Percentiles rank a stretch among this genome's conserved stretches.
These are phyloP conservation scores for Maniola jurtina DNA, from an alignment of 1,140 invertebrate species.

Conservation along the genomic window DNA sequence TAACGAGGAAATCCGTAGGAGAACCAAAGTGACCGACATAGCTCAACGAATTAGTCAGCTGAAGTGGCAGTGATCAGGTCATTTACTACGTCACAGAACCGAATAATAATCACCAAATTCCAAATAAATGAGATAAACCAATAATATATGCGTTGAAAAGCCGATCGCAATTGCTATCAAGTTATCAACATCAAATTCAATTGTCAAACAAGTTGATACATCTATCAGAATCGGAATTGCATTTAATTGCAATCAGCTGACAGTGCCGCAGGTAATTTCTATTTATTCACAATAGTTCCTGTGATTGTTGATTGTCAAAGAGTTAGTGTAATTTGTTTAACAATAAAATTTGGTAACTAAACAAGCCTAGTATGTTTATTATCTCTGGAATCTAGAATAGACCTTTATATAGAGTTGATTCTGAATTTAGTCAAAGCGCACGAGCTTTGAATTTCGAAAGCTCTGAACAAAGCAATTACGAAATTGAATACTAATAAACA, in stretches of 20 bases:
- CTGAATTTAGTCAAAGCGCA: neutral
- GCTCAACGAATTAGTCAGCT: too few species aligned
- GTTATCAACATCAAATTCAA: slow-evolving; percentile 2
- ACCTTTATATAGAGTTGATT: neutral
- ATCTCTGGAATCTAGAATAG: neutral
- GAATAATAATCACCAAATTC: too few species aligned
- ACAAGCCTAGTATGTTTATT: neutral
- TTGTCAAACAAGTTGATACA: slow-evolving; percentile 1
- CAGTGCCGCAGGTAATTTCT: slow-evolving; percentile 15
- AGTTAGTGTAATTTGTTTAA: slow-evolving; percentile 2
- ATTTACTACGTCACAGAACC: too few species aligned
- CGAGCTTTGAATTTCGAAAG: slow-evolving; percentile 1
- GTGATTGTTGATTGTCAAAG: slow-evolving; percentile 3
- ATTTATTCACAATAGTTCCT: neutral
- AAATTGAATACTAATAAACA: slow-evolving; percentile 2
- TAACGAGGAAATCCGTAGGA: too few species aligned
- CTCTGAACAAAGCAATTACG: neutral
- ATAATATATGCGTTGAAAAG: neutral
- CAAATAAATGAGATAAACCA: neutral
- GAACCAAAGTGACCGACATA: too few species aligned
- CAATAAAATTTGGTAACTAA: slow-evolving; percentile 8
- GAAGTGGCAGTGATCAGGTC: too few species aligned
- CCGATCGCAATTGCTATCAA: neutral
- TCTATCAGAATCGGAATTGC: slow-evolving; percentile 5
- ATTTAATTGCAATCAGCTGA: slow-evolving; percentile 12